These are phyloP conservation scores for Zapornia atra DNA, from an alignment of 2,113 vertebrate genomes.

Conservation along the genomic window DNA sequence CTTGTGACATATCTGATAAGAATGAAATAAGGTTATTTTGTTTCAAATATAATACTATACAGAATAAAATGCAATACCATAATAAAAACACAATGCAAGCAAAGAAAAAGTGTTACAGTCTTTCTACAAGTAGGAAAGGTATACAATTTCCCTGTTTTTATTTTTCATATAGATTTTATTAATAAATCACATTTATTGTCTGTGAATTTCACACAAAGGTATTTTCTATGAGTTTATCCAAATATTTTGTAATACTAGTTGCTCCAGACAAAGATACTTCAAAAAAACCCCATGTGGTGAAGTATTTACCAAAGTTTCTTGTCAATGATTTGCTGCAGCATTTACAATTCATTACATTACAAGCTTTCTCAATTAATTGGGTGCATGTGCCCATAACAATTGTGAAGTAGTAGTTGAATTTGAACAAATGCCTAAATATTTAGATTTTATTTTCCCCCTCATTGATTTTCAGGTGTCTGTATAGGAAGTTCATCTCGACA, in stretches of 20 bases:
- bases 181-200: neutral
- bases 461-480: slow-evolving; percentile 82
- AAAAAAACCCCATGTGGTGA: neutral
- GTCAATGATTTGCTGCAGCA: neutral
- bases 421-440: neutral
- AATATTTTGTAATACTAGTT: neutral
- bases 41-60: neutral
- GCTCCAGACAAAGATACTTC: neutral
- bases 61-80: neutral
- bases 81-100: neutral
- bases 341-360: neutral
- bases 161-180: neutral
- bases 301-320: neutral
- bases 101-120: neutral
- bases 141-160: neutral
- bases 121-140: neutral
- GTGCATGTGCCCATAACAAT: neutral
- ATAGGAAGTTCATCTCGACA: slow-evolving; percentile 91
- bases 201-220: neutral
- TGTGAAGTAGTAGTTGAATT: neutral
- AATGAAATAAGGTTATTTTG: neutral
- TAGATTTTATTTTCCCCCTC: too few species aligned
- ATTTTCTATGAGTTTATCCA: neutral
- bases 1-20: neutral
- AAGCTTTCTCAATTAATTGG: neutral